Evolutionary conservation across 1,140 invertebrate genomes (phyloP).

Genomic region (Antheraea pernyi): DNA sequence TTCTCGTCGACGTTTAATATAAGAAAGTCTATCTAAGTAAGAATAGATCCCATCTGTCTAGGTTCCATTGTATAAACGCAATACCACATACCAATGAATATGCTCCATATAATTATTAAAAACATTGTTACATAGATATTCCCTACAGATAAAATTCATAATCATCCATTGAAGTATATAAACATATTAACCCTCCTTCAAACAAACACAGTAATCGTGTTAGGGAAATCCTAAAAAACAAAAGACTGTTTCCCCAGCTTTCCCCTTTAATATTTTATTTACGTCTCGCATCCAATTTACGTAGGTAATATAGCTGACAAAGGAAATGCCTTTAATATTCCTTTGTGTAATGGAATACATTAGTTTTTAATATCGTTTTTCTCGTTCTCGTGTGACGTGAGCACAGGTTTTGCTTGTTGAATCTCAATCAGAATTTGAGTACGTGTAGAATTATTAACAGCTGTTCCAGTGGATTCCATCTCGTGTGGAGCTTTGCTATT

Average conservation of each 20-base stretch:
- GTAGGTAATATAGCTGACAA: constrained; percentile 7
- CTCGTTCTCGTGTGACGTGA: not conserved
- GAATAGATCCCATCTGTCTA: too few species aligned
- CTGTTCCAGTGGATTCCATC: not conserved
- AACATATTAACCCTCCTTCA: not conserved
- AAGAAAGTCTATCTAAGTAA: too few species aligned
- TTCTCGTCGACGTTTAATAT: too few species aligned
- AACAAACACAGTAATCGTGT: not conserved
- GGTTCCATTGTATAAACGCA: too few species aligned
- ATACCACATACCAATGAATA: too few species aligned
- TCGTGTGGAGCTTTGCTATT: not conserved
- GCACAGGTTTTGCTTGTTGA: not conserved
- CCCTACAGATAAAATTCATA: too few species aligned
- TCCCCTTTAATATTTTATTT: constrained; percentile 6
- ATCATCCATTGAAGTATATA: not conserved
- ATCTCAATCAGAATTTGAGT: constrained; percentile 5
- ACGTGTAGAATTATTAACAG: not conserved
- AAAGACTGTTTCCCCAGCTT: not conserved
- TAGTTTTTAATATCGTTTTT: constrained; percentile 5
- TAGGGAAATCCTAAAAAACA: not conserved
- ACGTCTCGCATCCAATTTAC: constrained; percentile 10
- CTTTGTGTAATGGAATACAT: constrained; percentile 10
- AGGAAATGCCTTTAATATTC: constrained; percentile 14
- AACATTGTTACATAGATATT: constrained; percentile 3
- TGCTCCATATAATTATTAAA: too few species aligned